Percentiles rank a stretch among this genome's conserved stretches.
These are phyloP conservation scores for Anolis sagrei DNA, from an alignment of 2,113 vertebrate species.

Conservation along the genomic window DNA sequence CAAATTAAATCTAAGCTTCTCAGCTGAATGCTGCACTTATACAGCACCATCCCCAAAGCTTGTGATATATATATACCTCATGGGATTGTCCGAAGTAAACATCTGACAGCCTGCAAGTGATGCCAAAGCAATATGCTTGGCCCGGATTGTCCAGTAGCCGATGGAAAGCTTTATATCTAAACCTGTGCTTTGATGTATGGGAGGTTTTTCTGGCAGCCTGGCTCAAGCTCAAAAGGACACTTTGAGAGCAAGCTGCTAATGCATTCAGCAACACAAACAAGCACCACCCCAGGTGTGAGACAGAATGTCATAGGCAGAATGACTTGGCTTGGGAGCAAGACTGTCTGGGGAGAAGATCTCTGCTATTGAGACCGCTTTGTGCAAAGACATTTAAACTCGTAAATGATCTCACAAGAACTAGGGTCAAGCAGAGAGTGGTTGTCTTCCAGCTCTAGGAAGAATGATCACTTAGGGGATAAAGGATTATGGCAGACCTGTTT, in stretches of 20 bases:
- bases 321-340: constrained; percentile 11
- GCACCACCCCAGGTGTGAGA: not conserved
- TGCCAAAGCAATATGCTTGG: not conserved
- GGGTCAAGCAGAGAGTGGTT: not conserved
- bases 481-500: too few relatives aligned
- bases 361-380: not conserved
- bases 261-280: constrained; percentile 12
- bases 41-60: not conserved
- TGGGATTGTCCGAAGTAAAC: not conserved
- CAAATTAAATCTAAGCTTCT: not conserved
- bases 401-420: not conserved
- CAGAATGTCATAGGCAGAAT: not conserved
- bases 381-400: not conserved
- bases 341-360: not conserved
- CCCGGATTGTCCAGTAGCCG: fast-evolving
- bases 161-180: not conserved
- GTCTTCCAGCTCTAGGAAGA: not conserved
- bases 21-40: not conserved
- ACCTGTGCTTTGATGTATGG: not conserved
- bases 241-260: not conserved
- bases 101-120: too few relatives aligned
- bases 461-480: not conserved
- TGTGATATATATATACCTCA: not conserved
- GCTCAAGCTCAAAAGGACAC: not conserved
- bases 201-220: not conserved